Conservation (phyloP, 2,113 vertebrate genomes). For the Phaethornis superciliosus region DNA sequence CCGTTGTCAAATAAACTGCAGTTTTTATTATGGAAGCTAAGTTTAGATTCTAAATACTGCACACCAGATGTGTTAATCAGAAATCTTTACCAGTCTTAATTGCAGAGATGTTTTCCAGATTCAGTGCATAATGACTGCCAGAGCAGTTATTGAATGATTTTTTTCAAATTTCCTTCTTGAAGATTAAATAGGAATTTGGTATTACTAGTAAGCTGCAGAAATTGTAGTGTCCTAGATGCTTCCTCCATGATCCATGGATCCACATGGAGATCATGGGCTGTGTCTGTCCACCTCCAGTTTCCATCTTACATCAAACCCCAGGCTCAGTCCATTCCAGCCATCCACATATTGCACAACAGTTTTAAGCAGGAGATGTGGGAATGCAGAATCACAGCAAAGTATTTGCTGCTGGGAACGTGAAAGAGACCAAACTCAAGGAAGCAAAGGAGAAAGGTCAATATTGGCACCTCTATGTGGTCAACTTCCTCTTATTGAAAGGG, state of each 20-base stretch:
- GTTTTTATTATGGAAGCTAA: slow-evolving; percentile 29
- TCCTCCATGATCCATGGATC: background rate
- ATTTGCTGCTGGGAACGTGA: background rate
- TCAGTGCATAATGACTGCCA: background rate
- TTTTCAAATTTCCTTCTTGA: background rate
- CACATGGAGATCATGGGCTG: rapidly evolving
- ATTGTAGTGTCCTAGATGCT: background rate
- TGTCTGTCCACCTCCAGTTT: background rate
- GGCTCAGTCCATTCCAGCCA: background rate
- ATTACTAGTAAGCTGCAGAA: background rate
- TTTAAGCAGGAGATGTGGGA: background rate
- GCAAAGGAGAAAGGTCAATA: background rate
- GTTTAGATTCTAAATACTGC: slow-evolving; percentile 29
- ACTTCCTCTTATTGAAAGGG: background rate
- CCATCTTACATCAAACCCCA: background rate
- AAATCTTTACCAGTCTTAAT: slow-evolving; percentile 54
- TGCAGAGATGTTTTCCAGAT: slow-evolving; percentile 24
- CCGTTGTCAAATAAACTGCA: slow-evolving; percentile 15
- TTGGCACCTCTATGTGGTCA: background rate
- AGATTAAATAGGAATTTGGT: background rate
- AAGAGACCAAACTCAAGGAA: background rate
- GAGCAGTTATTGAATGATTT: background rate
- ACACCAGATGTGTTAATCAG: slow-evolving; percentile 48
- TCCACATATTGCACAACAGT: background rate
- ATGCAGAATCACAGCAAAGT: background rate